Evolutionary conservation across 2,797 vertebrate species (phyloP), one percentile per base, ranked within the genome.

Genomic region (Erethizon dorsatum): DNA sequence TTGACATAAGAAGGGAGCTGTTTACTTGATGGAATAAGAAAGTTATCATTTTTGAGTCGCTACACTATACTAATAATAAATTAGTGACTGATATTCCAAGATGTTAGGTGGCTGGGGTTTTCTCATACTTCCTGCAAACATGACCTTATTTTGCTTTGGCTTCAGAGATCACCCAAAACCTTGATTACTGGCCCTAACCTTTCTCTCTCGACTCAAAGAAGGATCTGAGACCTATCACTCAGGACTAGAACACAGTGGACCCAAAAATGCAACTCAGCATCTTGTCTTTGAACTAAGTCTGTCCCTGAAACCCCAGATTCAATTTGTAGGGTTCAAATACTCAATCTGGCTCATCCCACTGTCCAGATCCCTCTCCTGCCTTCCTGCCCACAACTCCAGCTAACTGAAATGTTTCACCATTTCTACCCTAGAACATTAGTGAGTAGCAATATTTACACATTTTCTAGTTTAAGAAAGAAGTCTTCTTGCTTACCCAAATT

Each of bases 1-100:
- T 80, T 95, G 83, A 56, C 50, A 82, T 50, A 87, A 28, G 85
- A 95, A 33, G 17, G 22, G 61, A 61, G 9, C 52, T 91, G 82
- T 84, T 31, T 54, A 80, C 83, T 79, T 63, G 1, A 87, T 88
- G 65, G 67, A 92, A 97, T 92, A 93, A 92, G 33, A 92, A 94
- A 59, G 13, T 86, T 71, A 54, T 54, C 71, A 65, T 73, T 94
- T 95, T 83, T 26, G 28, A 71, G 18, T 67, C n/a, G 41, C 24
- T 88, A 5, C 17, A 50, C 90, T 56, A 41, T 61, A 18, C 45
- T 59, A 57, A n/a, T 65, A 67, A 61, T 3, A 31, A 80, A 24
- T 37, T 67, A 47, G 63, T 6, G 24, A 10, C n/a, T 24, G 47
- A 22, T 9, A 9, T 31, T 67, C 18, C 22, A 54, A 67, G 80